Percentiles rank a stretch among this genome's conserved stretches.
phyloP scores from a whole-genome alignment of 2,113 vertebrate species.

The Balaeniceps rex region DNA sequence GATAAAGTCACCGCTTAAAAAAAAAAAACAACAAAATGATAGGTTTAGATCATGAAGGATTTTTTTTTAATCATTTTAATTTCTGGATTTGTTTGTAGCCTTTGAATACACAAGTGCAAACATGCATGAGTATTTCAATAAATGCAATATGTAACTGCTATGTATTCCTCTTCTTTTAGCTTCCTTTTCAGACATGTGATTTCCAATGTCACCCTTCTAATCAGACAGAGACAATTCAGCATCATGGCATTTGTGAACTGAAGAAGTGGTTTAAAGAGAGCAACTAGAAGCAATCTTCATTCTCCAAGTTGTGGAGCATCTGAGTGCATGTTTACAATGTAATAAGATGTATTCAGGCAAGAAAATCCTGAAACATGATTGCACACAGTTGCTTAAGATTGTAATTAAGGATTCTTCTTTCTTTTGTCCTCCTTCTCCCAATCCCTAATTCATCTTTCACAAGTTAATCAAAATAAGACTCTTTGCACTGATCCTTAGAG shows the following conservation, averaged over 20 bases:
- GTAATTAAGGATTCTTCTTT: slow-evolving; percentile 46
- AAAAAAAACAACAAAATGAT: background rate
- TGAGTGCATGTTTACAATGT: background rate
- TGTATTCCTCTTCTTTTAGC: background rate
- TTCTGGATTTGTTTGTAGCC: background rate
- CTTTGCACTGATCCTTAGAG: slow-evolving; percentile 32
- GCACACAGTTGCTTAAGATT: slow-evolving; percentile 11
- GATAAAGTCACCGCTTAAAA: background rate
- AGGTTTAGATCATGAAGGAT: background rate
- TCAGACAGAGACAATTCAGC: background rate
- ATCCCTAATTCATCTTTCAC: slow-evolving; percentile 28
- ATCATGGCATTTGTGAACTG: background rate
- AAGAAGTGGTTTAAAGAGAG: slow-evolving; percentile 22
- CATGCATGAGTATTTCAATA: background rate
- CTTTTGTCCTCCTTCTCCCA: slow-evolving; percentile 19
- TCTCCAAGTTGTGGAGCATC: background rate
- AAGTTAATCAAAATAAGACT: slow-evolving; percentile 47
- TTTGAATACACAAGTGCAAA: background rate
- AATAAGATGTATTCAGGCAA: slow-evolving; percentile 50
- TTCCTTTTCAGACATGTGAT: background rate
- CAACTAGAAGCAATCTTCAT: background rate
- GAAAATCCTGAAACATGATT: slow-evolving; percentile 54
- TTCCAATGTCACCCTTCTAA: slow-evolving; percentile 1
- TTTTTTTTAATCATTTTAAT: background rate
- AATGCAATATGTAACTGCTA: background rate